Conservation (phyloP, 2,797 vertebrate genomes). For the Todus mexicanus region DNA sequence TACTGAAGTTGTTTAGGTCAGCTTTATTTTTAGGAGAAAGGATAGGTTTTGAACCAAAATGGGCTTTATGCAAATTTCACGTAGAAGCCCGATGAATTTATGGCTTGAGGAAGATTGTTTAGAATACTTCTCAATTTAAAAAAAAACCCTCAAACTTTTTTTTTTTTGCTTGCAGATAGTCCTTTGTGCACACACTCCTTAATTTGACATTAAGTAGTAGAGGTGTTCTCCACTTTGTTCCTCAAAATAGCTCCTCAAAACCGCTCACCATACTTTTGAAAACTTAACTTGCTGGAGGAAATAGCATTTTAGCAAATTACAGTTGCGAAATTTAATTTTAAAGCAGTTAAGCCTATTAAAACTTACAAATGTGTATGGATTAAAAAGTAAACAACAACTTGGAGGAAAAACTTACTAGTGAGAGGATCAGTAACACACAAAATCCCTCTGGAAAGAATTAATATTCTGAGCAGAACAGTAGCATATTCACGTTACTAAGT, state of each 20-base stretch:
- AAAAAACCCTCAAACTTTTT: too few species aligned
- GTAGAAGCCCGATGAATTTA: neutral
- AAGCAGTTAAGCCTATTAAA: neutral
- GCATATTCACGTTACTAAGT: neutral
- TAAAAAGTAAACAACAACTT: neutral
- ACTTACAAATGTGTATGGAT: neutral
- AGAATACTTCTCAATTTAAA: neutral
- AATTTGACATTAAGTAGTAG: neutral
- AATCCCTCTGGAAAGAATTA: neutral
- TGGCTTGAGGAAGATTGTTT: neutral
- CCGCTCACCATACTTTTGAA: rapidly evolving
- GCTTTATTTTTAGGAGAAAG: neutral
- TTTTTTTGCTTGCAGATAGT: neutral
- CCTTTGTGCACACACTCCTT: neutral
- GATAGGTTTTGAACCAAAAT: neutral
- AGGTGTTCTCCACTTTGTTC: neutral
- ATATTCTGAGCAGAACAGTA: neutral
- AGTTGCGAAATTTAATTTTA: neutral
- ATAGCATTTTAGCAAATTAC: neutral
- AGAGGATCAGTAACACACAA: neutral
- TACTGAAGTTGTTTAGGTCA: neutral
- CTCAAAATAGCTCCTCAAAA: neutral
- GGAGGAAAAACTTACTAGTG: rapidly evolving
- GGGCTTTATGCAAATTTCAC: neutral
- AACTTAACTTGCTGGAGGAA: neutral